phyloP scores from a whole-genome alignment of 2,888 invertebrate species.

The Fabriciana adippe region DNA sequence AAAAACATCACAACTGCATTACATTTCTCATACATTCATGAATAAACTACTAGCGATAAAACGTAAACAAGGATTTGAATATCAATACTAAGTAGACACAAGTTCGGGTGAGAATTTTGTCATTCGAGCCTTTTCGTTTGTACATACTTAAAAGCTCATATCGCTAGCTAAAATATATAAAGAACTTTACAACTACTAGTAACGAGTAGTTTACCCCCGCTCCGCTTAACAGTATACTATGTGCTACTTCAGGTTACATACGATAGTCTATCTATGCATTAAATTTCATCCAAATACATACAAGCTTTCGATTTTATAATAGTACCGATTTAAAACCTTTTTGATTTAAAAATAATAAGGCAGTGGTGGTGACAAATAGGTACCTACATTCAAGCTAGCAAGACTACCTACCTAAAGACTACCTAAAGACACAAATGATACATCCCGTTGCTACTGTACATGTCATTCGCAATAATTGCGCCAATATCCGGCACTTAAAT shows the following conservation, averaged over 20 bases:
- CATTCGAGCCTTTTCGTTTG: no score
- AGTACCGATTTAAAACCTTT: conserved; percentile 9
- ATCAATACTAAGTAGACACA: conserved; percentile 24
- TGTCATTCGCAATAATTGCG: conserved; percentile 55
- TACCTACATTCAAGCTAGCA: conserved; percentile 5
- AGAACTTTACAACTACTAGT: no score
- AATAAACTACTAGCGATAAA: conserved; percentile 41
- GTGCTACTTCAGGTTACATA: no score
- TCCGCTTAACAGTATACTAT: no score
- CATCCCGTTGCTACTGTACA: conserved; percentile 32
- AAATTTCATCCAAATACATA: no score
- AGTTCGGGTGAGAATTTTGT: conserved; percentile 18
- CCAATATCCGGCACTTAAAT: conserved; percentile 65
- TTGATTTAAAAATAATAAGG: background rate
- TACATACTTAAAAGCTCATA: no score
- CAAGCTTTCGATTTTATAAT: no score
- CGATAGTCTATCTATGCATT: no score
- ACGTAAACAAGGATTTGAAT: conserved; percentile 33
- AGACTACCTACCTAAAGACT: conserved; percentile 33
- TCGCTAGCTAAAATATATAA: no score
- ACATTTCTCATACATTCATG: conserved; percentile 48
- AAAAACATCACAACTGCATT: conserved; percentile 68
- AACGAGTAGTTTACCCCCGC: no score
- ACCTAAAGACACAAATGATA: conserved; percentile 33
- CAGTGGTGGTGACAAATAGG: conserved; percentile 2